Conservation (phyloP, 2,888 invertebrate species). For the Drosophila fungiperda region DNA sequence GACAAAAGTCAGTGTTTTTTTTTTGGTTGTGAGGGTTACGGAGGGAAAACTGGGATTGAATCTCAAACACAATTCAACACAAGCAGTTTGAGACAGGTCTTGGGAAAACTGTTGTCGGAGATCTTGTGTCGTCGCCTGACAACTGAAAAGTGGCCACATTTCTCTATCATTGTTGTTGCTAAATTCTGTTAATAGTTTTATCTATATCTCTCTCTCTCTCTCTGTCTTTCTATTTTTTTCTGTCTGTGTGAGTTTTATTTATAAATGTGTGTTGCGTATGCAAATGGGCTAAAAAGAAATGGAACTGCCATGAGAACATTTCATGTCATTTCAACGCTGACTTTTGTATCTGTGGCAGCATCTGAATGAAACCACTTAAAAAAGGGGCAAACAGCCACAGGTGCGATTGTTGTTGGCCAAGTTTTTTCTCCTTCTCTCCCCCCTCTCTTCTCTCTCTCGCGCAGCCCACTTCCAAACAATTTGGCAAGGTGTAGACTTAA, state of each 20-base stretch:
- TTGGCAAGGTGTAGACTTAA: conserved; percentile 77
- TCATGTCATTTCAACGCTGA: conserved; percentile 58
- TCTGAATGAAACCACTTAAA: conserved; percentile 51
- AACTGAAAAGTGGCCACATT: conserved; percentile 80
- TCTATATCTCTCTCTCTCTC: conserved; percentile 47
- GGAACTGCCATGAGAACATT: conserved; percentile 80
- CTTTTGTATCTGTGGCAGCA: conserved; percentile 72
- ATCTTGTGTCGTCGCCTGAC: conserved; percentile 51
- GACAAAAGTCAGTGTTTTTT: conserved; percentile 61
- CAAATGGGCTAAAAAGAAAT: conserved; percentile 73
- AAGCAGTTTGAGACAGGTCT: conserved; percentile 63
- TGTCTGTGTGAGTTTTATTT: not conserved
- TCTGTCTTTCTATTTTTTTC: conserved; percentile 41
- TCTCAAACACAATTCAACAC: conserved; percentile 59
- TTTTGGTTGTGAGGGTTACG: not conserved
- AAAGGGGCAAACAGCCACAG: conserved; percentile 29
- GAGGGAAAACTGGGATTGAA: conserved; percentile 11
- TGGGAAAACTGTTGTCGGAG: conserved; percentile 65
- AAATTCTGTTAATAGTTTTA: conserved; percentile 83
- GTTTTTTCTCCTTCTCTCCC: conserved; percentile 10
- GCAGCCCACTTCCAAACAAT: conserved; percentile 52
- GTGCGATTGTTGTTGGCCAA: conserved; percentile 29
- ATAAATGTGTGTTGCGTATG: conserved; percentile 40
- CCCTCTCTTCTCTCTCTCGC: not conserved
- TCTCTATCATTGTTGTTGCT: conserved; percentile 76